Conservation (phyloP, 2,113 vertebrate genomes). For the Talpa occidentalis region DNA sequence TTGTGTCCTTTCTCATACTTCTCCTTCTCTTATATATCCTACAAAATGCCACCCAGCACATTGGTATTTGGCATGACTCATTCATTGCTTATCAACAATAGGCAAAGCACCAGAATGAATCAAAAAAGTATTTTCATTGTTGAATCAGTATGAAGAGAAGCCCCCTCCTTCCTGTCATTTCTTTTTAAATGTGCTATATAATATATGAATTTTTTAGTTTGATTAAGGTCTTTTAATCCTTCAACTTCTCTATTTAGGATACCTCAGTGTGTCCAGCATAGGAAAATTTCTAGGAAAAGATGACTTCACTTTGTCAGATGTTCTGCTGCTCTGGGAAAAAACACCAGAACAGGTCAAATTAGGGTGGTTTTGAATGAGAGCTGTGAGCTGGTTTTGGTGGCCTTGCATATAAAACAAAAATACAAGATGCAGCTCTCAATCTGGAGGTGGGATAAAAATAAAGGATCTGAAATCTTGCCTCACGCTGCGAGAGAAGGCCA, state of each 20-base stretch:
- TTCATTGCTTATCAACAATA: background rate
- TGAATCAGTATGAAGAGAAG: background rate
- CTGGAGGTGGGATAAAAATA: background rate
- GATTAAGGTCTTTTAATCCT: background rate
- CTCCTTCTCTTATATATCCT: background rate
- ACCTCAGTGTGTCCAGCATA: background rate
- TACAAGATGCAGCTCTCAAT: background rate
- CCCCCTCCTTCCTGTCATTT: background rate
- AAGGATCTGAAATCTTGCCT: background rate
- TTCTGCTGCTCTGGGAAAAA: background rate
- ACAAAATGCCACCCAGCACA: background rate
- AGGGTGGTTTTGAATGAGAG: background rate
- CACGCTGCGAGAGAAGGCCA: background rate
- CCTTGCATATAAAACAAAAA: background rate
- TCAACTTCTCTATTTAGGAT: background rate
- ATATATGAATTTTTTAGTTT: background rate
- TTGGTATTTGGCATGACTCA: background rate
- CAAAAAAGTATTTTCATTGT: background rate
- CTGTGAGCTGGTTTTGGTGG: background rate
- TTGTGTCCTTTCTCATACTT: background rate
- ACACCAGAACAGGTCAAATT: background rate
- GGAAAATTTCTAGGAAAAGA: constrained; percentile 14
- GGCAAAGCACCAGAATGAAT: background rate
- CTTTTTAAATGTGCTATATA: background rate
- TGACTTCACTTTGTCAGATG: background rate